A percentile compares a stretch with the other conserved stretches of the same genome.
phyloP scores from a whole-genome alignment of 2,888 invertebrate species.

The Lepidonotus clava region DNA sequence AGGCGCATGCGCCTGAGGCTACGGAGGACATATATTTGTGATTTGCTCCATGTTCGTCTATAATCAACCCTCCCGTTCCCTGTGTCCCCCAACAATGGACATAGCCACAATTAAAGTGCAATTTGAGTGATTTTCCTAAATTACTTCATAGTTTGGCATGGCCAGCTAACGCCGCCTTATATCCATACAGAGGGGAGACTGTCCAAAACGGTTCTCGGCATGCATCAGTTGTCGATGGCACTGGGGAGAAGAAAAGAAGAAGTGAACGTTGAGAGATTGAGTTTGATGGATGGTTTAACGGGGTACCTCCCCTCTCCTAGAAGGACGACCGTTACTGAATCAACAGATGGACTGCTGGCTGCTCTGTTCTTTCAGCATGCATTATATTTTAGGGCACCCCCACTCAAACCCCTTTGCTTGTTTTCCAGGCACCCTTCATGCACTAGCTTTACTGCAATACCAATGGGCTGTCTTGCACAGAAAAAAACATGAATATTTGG shows the following conservation, averaged over 20 bases:
- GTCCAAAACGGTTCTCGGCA: not conserved
- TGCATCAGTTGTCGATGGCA: not conserved
- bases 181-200: not conserved
- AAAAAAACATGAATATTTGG: too few relatives aligned
- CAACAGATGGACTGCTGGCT: constrained; percentile 45
- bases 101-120: constrained; percentile 23
- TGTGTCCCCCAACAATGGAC: not conserved
- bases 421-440: too few relatives aligned
- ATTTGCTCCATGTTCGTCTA: constrained; percentile 2
- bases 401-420: too few relatives aligned
- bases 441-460: too few relatives aligned
- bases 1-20: constrained; percentile 8
- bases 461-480: too few relatives aligned
- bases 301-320: too few relatives aligned
- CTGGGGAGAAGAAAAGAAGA: constrained; percentile 17
- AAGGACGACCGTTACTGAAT: constrained; percentile 26
- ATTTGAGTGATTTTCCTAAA: constrained; percentile 41
- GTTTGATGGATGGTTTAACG: constrained; percentile 42
- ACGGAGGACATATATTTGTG: constrained; percentile 38
- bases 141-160: not conserved
- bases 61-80: not conserved
- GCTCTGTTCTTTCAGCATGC: too few relatives aligned
- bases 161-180: not conserved
- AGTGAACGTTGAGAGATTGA: constrained; percentile 11
- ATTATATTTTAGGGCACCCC: too few relatives aligned